Conservation (phyloP, 2,888 invertebrate genomes). For the Dryocosmus kuriphilus region DNA sequence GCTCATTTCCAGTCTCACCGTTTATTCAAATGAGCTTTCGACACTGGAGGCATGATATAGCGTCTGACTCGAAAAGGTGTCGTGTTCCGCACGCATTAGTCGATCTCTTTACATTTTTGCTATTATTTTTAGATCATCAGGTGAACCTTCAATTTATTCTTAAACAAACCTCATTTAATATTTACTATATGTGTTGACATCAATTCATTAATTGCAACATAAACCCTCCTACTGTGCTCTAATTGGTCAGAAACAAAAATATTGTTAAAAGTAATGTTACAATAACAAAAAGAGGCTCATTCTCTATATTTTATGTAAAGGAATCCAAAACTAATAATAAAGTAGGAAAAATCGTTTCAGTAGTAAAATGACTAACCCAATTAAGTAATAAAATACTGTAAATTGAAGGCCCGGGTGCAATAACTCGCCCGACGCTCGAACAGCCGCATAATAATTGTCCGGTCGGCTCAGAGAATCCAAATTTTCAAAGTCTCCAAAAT, state of each 20-base stretch:
- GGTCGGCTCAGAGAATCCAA: too few relatives aligned
- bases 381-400: neutral
- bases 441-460: too few relatives aligned
- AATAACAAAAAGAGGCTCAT: too few relatives aligned
- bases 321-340: neutral
- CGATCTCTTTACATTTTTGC: conserved; percentile 8
- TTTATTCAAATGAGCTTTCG: conserved; percentile 63
- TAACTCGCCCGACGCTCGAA: too few relatives aligned
- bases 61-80: conserved; percentile 41
- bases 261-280: too few relatives aligned
- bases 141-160: conserved; percentile 27
- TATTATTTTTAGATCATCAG: conserved; percentile 10
- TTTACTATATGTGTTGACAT: conserved; percentile 28
- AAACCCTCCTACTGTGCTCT: neutral
- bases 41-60: conserved; percentile 56
- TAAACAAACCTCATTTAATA: conserved; percentile 14
- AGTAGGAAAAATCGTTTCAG: neutral
- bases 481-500: too few relatives aligned
- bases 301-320: too few relatives aligned
- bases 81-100: conserved; percentile 43
- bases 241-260: too few relatives aligned
- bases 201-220: conserved; percentile 27
- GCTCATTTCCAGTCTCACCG: conserved; percentile 45
- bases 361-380: neutral
- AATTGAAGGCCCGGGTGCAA: too few relatives aligned